phyloP scores from a whole-genome alignment of 2,113 vertebrate genomes.

The Meles meles region DNA sequence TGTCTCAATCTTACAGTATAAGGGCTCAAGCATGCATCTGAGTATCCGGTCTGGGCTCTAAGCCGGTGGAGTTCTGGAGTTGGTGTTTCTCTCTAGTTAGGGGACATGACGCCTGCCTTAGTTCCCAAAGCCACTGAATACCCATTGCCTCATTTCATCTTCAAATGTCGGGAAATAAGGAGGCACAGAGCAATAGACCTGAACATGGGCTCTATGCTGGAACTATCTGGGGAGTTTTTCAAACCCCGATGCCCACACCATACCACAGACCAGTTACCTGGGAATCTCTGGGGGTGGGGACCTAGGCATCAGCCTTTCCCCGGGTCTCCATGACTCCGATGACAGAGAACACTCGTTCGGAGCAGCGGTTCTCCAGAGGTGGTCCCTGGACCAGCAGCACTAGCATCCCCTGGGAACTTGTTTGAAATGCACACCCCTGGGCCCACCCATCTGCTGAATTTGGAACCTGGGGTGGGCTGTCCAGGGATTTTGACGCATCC shows the following conservation, averaged over 20 bases:
- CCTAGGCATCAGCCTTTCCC: background rate
- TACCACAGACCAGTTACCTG: background rate
- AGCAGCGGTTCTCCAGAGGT: background rate
- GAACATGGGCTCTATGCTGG: too few relatives aligned
- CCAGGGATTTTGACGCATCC: accelerated
- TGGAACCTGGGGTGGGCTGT: background rate
- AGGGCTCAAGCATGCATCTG: background rate
- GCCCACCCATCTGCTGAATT: background rate
- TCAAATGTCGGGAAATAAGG: background rate
- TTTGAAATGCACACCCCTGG: background rate
- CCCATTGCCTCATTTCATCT: background rate
- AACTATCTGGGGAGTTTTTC: background rate
- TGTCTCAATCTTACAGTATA: background rate
- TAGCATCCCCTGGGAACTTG: too few relatives aligned
- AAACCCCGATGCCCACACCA: background rate
- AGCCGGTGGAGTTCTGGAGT: background rate
- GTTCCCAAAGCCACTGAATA: background rate
- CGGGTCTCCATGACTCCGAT: background rate
- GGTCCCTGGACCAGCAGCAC: background rate
- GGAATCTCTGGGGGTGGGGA: background rate
- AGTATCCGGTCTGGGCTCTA: background rate
- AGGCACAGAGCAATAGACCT: background rate
- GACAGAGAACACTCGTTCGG: background rate
- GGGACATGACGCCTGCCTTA: background rate
- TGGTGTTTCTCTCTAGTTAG: background rate